Base-by-base conservation (phyloP, 2,888 invertebrate species). In the Diloba caeruleocephala region DNA sequence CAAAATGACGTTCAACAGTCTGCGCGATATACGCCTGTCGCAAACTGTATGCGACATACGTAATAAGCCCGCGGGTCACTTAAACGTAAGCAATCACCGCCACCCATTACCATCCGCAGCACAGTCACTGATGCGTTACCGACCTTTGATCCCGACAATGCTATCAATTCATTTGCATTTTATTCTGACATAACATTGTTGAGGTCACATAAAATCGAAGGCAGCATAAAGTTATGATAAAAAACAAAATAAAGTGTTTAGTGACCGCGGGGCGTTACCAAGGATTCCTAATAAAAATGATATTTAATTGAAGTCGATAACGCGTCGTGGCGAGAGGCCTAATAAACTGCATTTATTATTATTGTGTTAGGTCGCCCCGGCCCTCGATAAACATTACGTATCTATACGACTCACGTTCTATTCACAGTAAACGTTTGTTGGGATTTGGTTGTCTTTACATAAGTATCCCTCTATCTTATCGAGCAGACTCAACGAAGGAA, bases 241-340 rank as follows among this genome's bases (percentile, higher is more conserved):
- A 82, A 81, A 81, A 81, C 75, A 78, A 78, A 81, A 61, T 76
- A 78, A 82, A 76, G 70, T 69, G 78, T 75, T 71, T 78, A 79
- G 71, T 83, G 85, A 81, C 87, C 82, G 78, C 82, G 79, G 85
- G 89, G 88, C 87, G 85, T 87, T 89, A 69, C 79, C 82, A 76
- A 79, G 80, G 85, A 82, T 88, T 89, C 85, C 81, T 81, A 92
- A 92, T 92, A 93, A 93, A 93, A 91, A 91, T 89, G 85, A 87
- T 89, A 92, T 92, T 92, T 93, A 93, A 93, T 92, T 92, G 92
- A 84, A 85, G 78, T 76, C 90, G 92, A 92, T 92, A 92, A 88
- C 86, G 85, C 78, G 81, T 84, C 88, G 79, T 84, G 87, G 82
- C 77, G 84, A 87, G 90, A 85, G 80, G 88, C 79, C 87, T 84